These are phyloP conservation scores for Thumatha senex DNA, from an alignment of 2,888 invertebrate species.

Conservation along the genomic window DNA sequence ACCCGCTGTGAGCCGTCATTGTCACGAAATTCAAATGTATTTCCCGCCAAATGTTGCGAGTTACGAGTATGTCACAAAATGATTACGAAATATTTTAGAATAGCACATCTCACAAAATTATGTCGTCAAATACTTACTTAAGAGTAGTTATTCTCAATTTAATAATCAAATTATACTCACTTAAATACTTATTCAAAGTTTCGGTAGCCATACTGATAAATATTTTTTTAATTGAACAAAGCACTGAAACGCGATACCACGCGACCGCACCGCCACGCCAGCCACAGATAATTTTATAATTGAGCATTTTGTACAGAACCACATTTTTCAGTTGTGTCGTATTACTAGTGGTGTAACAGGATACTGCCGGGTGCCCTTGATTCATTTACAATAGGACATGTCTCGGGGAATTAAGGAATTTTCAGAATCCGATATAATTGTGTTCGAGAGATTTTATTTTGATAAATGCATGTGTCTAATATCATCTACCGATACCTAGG, in stretches of 20 bases:
- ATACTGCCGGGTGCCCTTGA: constrained; percentile 44
- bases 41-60: constrained; percentile 34
- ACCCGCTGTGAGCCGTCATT: constrained; percentile 36
- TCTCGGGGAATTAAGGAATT: constrained; percentile 48
- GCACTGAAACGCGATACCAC: constrained; percentile 31
- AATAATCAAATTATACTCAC: not conserved
- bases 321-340: constrained; percentile 32
- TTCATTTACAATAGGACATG: constrained; percentile 48
- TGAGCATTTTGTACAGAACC: constrained; percentile 32
- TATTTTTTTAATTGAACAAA: constrained; percentile 30
- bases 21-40: constrained; percentile 15
- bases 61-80: constrained; percentile 14
- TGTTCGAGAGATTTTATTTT: constrained; percentile 5
- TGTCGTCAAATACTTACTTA: too few species aligned
- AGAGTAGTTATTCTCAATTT: not conserved
- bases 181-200: too few species aligned
- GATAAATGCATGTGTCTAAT: not conserved
- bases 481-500: too few species aligned
- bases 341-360: constrained; percentile 36
- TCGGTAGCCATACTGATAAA: not conserved
- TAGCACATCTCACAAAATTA: too few species aligned
- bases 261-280: constrained; percentile 18
- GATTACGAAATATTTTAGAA: too few species aligned
- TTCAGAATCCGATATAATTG: constrained; percentile 23
- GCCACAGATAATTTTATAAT: constrained; percentile 35